phyloP scores from a whole-genome alignment of 2,888 invertebrate genomes.

The Charanyca ferruginea region DNA sequence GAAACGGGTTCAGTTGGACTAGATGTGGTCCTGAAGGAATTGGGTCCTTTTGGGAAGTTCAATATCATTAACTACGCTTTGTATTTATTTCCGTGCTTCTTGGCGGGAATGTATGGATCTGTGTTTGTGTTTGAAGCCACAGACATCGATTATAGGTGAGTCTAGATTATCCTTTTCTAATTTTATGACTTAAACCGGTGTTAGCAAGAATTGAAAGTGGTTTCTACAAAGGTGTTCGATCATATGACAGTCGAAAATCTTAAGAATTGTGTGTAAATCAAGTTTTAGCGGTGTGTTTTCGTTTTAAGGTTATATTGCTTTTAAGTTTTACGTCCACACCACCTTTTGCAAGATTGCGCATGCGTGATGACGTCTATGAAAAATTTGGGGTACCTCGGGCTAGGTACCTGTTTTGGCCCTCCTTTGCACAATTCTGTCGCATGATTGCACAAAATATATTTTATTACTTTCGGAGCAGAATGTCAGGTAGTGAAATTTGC shows the following conservation, averaged over 20 bases:
- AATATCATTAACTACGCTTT: conserved; percentile 85
- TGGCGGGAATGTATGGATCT: conserved; percentile 87
- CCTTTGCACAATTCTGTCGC: background rate
- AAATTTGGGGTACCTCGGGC: conserved; percentile 56
- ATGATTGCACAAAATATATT: background rate
- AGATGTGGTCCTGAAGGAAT: conserved; percentile 79
- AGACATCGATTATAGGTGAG: conserved; percentile 84
- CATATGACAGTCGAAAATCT: background rate
- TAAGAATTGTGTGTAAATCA: background rate
- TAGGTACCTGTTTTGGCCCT: conserved; percentile 21
- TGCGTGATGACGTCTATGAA: conserved; percentile 63
- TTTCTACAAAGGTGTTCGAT: background rate
- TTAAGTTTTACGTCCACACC: conserved; percentile 54
- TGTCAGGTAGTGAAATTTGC: background rate
- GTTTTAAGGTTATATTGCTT: conserved; percentile 52
- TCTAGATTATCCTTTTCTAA: conserved; percentile 7
- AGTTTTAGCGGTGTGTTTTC: conserved; percentile 12
- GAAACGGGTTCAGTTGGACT: conserved; percentile 72
- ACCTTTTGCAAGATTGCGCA: conserved; percentile 64
- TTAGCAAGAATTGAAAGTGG: background rate
- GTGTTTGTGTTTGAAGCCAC: conserved; percentile 86
- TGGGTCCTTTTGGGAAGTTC: conserved; percentile 86
- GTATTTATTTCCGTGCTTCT: conserved; percentile 83
- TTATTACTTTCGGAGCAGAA: no score
- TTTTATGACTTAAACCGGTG: conserved; percentile 16